Conservation (phyloP, 2,888 invertebrate genomes). For the Microctonus brassicae region DNA sequence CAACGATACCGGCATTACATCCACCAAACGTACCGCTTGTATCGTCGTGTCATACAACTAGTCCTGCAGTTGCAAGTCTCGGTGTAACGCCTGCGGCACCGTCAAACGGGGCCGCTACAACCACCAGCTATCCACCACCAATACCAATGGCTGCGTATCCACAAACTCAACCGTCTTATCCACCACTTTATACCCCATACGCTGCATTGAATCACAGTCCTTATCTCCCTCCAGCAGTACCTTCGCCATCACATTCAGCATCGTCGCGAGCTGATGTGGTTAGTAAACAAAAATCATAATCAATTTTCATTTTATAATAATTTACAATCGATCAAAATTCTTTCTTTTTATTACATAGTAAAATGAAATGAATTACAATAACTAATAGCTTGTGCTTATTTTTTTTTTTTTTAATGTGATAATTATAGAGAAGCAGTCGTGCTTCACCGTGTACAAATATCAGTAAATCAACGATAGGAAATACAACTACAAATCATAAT, state of each 20-base stretch:
- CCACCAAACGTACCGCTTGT: conserved; percentile 69
- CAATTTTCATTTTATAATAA: too few relatives aligned
- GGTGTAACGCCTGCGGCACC: conserved; percentile 74
- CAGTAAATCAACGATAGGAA: conserved; percentile 62
- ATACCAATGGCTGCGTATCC: conserved; percentile 68
- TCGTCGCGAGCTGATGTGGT: conserved; percentile 77
- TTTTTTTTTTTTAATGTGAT: background rate
- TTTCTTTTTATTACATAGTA: background rate
- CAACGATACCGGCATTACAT: conserved; percentile 66
- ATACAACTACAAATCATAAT: conserved; percentile 49
- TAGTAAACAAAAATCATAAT: too few relatives aligned
- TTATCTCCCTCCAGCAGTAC: conserved; percentile 75
- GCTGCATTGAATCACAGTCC: conserved; percentile 81
- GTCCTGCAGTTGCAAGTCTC: conserved; percentile 71
- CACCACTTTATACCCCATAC: conserved; percentile 85
- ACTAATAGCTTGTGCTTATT: background rate
- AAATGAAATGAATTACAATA: background rate
- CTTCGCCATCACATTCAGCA: conserved; percentile 73
- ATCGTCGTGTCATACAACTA: conserved; percentile 69
- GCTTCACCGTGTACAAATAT: conserved; percentile 66
- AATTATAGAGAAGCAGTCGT: conserved; percentile 63
- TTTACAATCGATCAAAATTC: too few relatives aligned
- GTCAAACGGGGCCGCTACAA: conserved; percentile 68
- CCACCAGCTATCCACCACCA: conserved; percentile 63
- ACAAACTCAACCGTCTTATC: conserved; percentile 72